A percentile compares a stretch with the other conserved stretches of the same genome.
These are phyloP conservation scores for Nylanderia fulva DNA, from an alignment of 1,140 invertebrate genomes.

Conservation along the genomic window DNA sequence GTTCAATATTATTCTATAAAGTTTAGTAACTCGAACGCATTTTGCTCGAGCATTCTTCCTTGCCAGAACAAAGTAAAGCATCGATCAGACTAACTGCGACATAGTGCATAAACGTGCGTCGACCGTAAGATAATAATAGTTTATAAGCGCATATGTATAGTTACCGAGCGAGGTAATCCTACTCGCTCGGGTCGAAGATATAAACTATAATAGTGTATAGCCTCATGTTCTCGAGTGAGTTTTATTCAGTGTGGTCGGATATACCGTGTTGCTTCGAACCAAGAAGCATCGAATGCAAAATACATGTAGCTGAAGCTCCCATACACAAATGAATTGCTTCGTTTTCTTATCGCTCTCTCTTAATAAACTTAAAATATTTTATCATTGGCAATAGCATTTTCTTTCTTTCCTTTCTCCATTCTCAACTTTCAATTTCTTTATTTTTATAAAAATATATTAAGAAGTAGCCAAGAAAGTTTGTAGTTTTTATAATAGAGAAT, in stretches of 20 bases:
- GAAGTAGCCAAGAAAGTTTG: no score
- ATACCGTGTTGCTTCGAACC: conserved; percentile 23
- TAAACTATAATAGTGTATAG: conserved; percentile 56
- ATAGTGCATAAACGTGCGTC: conserved; percentile 49
- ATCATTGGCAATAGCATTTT: not conserved
- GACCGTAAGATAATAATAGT: conserved; percentile 63
- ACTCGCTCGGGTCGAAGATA: conserved; percentile 46
- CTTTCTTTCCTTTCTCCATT: not conserved
- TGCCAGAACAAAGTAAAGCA: conserved; percentile 50
- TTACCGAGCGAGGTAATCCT: conserved; percentile 44
- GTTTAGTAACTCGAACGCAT: conserved; percentile 44
- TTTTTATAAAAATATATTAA: not conserved
- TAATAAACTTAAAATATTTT: conserved; percentile 21
- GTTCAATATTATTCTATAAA: conserved; percentile 35
- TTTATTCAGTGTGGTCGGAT: conserved; percentile 29
- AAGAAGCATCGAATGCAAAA: conserved; percentile 31
- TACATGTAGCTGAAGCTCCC: not conserved
- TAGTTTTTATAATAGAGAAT: no score
- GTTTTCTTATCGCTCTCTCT: conserved; percentile 28
- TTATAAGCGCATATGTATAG: conserved; percentile 44
- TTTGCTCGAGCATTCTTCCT: conserved; percentile 35
- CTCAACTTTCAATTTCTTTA: not conserved
- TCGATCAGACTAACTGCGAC: conserved; percentile 51
- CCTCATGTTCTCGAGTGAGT: conserved; percentile 24
- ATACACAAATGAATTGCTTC: not conserved